Percentiles rank a stretch among this genome's conserved stretches.
phyloP scores from a whole-genome alignment of 1,140 invertebrate species.

The Drosophila repleta region DNA sequence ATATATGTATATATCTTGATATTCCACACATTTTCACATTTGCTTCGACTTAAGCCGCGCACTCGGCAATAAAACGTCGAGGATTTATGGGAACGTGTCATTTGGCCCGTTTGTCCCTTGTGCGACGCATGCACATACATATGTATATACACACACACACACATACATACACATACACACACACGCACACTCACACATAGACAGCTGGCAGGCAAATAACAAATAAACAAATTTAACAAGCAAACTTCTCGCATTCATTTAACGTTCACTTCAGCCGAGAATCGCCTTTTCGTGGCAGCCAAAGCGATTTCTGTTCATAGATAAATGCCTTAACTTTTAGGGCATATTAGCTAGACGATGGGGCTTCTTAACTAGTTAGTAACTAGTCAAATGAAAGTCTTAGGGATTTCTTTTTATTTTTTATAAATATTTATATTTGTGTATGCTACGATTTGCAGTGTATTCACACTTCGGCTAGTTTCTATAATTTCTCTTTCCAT shows the following conservation, averaged over 20 bases:
- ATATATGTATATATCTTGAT: background rate
- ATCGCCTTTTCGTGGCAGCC: conserved; percentile 22
- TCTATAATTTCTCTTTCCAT: background rate
- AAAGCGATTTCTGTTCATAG: conserved; percentile 11
- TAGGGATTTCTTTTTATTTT: no score
- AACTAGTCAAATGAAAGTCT: no score
- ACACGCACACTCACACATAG: background rate
- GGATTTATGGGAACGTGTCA: conserved; percentile 79
- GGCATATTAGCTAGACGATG: conserved; percentile 12
- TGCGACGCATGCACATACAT: conserved; percentile 38
- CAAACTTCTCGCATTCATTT: conserved; percentile 23
- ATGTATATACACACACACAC: conserved; percentile 7
- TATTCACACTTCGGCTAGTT: background rate
- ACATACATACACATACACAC: conserved; percentile 8
- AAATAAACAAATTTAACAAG: conserved; percentile 56
- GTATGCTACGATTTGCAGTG: conserved; percentile 4
- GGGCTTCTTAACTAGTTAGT: no score
- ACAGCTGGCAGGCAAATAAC: conserved; percentile 15
- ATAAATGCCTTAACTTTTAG: background rate
- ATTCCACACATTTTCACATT: conserved; percentile 15
- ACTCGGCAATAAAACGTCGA: conserved; percentile 64
- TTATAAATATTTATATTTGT: no score
- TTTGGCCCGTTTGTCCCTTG: conserved; percentile 68
- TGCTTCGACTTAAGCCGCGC: conserved; percentile 47
- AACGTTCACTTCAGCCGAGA: conserved; percentile 37